Evolutionary conservation across 2,113 vertebrate genomes (phyloP), one percentile per base, ranked within the genome.

Genomic region (Erythrolamprus reginae): DNA sequence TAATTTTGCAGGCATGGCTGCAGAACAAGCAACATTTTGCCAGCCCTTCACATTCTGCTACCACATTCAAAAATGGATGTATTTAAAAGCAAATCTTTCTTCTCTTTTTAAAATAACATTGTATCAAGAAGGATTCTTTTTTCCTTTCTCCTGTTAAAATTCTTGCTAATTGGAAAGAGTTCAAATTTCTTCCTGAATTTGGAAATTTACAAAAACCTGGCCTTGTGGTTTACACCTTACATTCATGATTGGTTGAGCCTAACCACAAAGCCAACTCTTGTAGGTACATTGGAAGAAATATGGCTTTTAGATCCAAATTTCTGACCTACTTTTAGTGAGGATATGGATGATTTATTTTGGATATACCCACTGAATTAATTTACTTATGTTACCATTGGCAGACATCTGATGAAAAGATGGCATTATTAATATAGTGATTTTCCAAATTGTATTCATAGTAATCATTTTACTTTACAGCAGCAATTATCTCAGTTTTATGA

Each of bases 1-100:
- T 89, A 58, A 90, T 93, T 95, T 91, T 93, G 92, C 94, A 96
- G 95, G 95, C 96, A 96, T 94, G 91, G 93, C 92, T 92, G 92
- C 89, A 96, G 96, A 94, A 94, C 94, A 92, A 91, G 96, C 93
- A 94, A 77, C 94, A 94, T 92, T 95, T 95, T 88, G 51, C 93
- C 90, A 93, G 93, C 93, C 92, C 89, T 91, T 91, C 89, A 90
- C 70, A 92, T 89, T 21, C 65, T 90, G 77, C n/a, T 87, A 89
- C 94, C 93, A 92, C 77, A 93, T 93, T 92, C 90, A 90, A 91
- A 52, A 45, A 88, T 58, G 84, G 95, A 93, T 1, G 84, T 93
- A 94, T 82, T 90, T 93, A 89, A 88, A 94, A 89, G 61, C 84
- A 92, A 38, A 86, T 91, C 70, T 55, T 88, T 94, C 90, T 93